Evolutionary conservation across 2,113 vertebrate species (phyloP), one percentile per base, ranked within the genome.

Genomic region (Thymallus thymallus): DNA sequence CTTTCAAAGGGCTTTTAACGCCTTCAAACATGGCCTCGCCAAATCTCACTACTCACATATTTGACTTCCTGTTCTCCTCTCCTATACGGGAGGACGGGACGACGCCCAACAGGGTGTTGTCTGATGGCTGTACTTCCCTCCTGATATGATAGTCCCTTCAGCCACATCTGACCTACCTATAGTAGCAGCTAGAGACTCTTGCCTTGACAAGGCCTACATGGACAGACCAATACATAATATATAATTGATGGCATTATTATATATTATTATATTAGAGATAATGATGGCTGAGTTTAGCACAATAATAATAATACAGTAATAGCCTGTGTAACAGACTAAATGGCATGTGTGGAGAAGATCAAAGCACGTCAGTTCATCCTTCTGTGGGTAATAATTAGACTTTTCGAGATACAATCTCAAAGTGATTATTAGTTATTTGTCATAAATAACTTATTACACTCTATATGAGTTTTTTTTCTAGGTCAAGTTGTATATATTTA

Each of bases 21-120:
- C 48, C 48, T 69, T 66, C 69, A 66, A 16, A 63, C 51, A 68
- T 63, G 75, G 24, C 72, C 56, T 84, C 84, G 85, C 85, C 87
- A 61, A 70, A 91, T 89, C 91, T 91, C 85, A 71, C 77, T 82
- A 87, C 82, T 81, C 69, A 81, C 79, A 85, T 72, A 74, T 73
- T 61, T 75, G 76, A 76, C 51, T 77, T 61, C 35, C 35, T 24
- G 48, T 68, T 55, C 20, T 46, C 62, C 23, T 67, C 68, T 67
- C 71, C 75, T 75, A 79, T 62, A 61, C 26, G 20, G 74, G 63
- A 35, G 60, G 68, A 73, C 32, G 73, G 20, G 58, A 51, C 64
- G 75, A 76, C 68, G 76, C n/a, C 76, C 76, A 80, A 56, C 13
- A 51, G 55, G 63, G 68, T 45, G 68, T 63, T 75, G 68, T 75